These are phyloP conservation scores for Sanderia malayensis DNA, from an alignment of 30 jellyfish, hydroid and myxozoan species.

Conservation along the genomic window DNA sequence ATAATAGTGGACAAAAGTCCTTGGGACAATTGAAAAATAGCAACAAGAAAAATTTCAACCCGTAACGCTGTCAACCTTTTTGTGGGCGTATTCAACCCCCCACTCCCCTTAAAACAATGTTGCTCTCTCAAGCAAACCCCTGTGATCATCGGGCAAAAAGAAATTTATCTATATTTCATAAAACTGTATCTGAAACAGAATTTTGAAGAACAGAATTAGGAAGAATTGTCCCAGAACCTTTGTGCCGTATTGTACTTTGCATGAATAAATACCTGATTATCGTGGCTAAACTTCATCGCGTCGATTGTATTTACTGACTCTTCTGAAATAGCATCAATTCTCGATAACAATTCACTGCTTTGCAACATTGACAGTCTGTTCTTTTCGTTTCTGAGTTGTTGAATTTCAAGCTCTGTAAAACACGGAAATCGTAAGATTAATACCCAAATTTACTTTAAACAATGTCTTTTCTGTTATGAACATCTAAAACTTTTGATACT, in stretches of 20 bases:
- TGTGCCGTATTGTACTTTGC: not conserved
- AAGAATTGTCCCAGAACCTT: not conserved
- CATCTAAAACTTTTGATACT: not conserved
- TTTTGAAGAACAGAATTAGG: not conserved
- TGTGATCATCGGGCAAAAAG: too few relatives aligned
- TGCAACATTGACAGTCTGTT: conserved; percentile 15
- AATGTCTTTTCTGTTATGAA: not conserved
- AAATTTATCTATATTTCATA: too few relatives aligned
- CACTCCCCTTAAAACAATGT: too few relatives aligned
- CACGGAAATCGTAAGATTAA: too few relatives aligned
- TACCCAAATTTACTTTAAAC: not conserved
- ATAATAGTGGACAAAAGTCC: too few relatives aligned
- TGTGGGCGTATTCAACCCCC: not conserved
- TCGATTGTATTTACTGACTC: conserved; percentile 14
- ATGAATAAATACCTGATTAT: conserved; percentile 7
- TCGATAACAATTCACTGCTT: not conserved
- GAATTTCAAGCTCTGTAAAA: conserved; percentile 14
- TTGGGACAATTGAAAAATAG: too few relatives aligned
- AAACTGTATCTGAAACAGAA: not conserved
- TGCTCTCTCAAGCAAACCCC: too few relatives aligned
- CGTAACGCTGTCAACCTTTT: too few relatives aligned
- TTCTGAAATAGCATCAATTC: conserved; percentile 13
- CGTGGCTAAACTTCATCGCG: conserved; percentile 16
- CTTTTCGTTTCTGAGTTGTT: conserved; percentile 12
- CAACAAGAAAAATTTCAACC: too few relatives aligned